Evolutionary conservation across 2,888 invertebrate genomes (phyloP).

Genomic region (Pachydiplax longipennis): DNA sequence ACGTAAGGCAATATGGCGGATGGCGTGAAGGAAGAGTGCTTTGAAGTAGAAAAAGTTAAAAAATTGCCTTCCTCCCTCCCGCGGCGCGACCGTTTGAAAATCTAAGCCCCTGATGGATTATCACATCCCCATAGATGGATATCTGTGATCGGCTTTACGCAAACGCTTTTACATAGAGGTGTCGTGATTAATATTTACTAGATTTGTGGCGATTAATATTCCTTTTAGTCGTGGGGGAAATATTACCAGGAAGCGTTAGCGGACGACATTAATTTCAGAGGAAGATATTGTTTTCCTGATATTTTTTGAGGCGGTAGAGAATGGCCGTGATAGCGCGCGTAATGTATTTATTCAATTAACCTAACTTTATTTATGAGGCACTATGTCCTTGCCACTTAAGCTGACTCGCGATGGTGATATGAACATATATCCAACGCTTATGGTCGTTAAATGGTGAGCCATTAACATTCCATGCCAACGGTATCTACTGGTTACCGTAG

Average conservation of each 20-base stretch:
- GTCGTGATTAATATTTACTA: slow-evolving; percentile 12
- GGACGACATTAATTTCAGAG: not conserved
- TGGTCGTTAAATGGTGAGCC: no score
- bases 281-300: not conserved
- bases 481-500: no score
- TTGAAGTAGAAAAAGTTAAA: slow-evolving; percentile 11
- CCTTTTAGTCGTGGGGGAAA: not conserved
- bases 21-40: not conserved
- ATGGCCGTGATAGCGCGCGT: not conserved
- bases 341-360: not conserved
- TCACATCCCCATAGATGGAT: slow-evolving; percentile 18
- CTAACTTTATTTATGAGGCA: not conserved
- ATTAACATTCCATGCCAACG: no score
- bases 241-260: not conserved
- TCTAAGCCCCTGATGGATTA: not conserved
- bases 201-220: slow-evolving; percentile 5
- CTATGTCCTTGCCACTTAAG: not conserved
- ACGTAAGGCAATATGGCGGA: slow-evolving; percentile 34
- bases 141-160: slow-evolving; percentile 24
- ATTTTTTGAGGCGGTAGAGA: not conserved
- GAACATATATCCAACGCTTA: no score
- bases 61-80: not conserved
- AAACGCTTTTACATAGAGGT: slow-evolving; percentile 9
- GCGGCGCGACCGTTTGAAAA: not conserved
- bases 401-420: no score